Evolutionary conservation across 2,888 invertebrate species (phyloP).

Genomic region (Apodemia duryi): DNA sequence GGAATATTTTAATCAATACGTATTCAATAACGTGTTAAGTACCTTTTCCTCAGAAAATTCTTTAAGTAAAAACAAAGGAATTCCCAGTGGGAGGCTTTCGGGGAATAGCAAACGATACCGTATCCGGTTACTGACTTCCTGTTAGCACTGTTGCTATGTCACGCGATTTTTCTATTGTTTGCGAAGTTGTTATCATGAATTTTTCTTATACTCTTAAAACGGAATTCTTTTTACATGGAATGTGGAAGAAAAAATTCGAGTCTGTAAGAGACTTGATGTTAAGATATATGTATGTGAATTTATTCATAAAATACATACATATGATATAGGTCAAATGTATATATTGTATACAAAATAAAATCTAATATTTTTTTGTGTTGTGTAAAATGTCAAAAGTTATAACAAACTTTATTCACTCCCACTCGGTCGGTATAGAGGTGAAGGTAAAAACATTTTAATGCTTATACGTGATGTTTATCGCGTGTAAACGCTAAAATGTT

Average conservation of each 20-base stretch:
- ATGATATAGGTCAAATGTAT: too few relatives aligned
- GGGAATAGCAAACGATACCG: constrained; percentile 44
- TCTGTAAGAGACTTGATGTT: too few relatives aligned
- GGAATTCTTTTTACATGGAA: not conserved
- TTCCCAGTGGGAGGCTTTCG: constrained; percentile 39
- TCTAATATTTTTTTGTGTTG: too few relatives aligned
- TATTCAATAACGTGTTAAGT: constrained; percentile 2
- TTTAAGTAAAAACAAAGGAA: constrained; percentile 36
- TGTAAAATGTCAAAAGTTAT: too few relatives aligned
- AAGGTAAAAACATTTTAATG: too few relatives aligned
- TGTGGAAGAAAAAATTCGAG: not conserved
- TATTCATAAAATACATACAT: too few relatives aligned
- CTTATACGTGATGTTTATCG: too few relatives aligned
- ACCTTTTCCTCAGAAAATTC: constrained; percentile 15
- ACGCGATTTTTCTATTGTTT: constrained; percentile 39
- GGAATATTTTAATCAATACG: not conserved
- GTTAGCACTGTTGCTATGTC: constrained; percentile 41
- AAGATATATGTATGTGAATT: too few relatives aligned
- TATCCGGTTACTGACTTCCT: constrained; percentile 53
- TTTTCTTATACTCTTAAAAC: not conserved
- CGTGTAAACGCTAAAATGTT: too few relatives aligned
- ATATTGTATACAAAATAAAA: too few relatives aligned
- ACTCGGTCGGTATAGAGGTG: too few relatives aligned
- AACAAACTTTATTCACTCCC: too few relatives aligned
- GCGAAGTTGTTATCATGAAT: constrained; percentile 25